Base-by-base conservation (phyloP, 2,797 vertebrate species). In the Netta rufina region DNA sequence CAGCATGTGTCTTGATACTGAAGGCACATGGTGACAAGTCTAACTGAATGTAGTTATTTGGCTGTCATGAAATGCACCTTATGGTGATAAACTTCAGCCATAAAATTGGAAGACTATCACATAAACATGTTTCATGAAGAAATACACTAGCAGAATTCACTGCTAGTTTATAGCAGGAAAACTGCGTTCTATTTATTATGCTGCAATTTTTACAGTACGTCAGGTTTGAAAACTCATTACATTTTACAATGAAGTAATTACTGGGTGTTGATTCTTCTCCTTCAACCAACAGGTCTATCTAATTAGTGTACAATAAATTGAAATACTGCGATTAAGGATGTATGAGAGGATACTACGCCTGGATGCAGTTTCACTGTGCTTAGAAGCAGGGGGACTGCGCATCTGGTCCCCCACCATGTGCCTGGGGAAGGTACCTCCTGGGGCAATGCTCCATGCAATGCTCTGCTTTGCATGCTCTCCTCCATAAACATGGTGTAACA, bases 81-180 rank as follows among this genome's bases (percentile, higher is more conserved):
- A 98, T 97, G 97, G 98, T 98, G 98, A 98, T 98, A 98, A 98
- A 98, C 97, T 98, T 96, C 97, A 74, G 78, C 97, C 97, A 98
- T 98, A 98, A 98, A 98, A 98, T 98, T 97, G 98, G 98, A 98
- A 98, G 97, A 98, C 98, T 98, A 98, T 98, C 98, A 98, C 98
- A 98, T 98, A 98, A 98, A 98, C 98, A 98, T 98, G 98, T 97
- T 98, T 98, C 98, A 98, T 87, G 92, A 98, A 98, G 98, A 98
- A 98, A 98, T 98, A 98, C 98, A 97, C 98, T 97, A 97, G 97
- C 97, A 97, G 97, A 98, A 98, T 98, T 98, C 98, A 96, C 97
- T 98, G 98, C 97, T 73, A 95, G 97, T 97, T 98, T 98, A 98
- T 98, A 97, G 98, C 97, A 96, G 95, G 97, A 96, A 98, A 98